Evolutionary conservation across 2,888 invertebrate species (phyloP).

Genomic region (Coleophora deauratella): DNA sequence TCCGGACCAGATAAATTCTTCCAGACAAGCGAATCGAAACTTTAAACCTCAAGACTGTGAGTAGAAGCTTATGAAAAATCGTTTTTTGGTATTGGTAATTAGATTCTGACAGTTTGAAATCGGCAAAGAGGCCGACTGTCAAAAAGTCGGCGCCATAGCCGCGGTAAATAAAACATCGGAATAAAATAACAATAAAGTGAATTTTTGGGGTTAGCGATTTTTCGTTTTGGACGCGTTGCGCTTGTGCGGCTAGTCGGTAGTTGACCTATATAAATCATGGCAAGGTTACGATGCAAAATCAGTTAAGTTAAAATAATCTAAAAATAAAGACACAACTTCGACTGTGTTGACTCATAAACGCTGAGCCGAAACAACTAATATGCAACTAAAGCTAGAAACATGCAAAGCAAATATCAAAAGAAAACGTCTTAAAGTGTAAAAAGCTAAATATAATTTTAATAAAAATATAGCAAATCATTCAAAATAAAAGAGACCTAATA

Average conservation of each 20-base stretch:
- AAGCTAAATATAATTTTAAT: no score
- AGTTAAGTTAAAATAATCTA: no score
- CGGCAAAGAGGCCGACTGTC: constrained; percentile 68
- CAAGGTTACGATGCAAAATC: background rate
- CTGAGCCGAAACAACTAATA: no score
- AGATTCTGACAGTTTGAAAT: constrained; percentile 68
- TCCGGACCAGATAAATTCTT: constrained; percentile 15
- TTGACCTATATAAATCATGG: no score
- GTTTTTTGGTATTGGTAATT: constrained; percentile 48
- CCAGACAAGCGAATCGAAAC: constrained; percentile 20
- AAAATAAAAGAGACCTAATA: no score
- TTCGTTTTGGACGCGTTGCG: constrained; percentile 9
- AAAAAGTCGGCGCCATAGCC: constrained; percentile 63
- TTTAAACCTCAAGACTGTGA: constrained; percentile 22
- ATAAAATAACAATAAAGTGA: constrained; percentile 36
- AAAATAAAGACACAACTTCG: no score
- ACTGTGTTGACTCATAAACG: no score
- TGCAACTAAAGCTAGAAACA: no score
- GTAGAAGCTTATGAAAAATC: constrained; percentile 16
- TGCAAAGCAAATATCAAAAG: no score
- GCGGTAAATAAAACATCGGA: constrained; percentile 57
- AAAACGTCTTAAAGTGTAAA: no score
- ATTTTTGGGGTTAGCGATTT: constrained; percentile 33
- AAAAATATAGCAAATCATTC: no score
- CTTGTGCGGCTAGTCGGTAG: background rate